These are phyloP conservation scores for Catocala fraxini DNA, from an alignment of 2,888 invertebrate genomes.

Conservation along the genomic window DNA sequence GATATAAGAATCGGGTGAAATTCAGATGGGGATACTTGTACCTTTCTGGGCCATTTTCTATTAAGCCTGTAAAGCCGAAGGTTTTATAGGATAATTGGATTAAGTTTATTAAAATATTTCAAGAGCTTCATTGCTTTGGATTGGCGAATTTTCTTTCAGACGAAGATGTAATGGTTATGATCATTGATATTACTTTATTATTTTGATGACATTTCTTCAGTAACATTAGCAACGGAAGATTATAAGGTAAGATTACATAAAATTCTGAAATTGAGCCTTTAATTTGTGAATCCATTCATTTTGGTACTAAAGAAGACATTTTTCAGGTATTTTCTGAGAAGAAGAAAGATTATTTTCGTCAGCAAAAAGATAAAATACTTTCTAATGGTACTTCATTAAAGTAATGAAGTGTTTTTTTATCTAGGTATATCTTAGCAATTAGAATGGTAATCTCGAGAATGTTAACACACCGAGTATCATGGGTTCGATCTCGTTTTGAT, in stretches of 20 bases:
- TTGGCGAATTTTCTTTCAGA: slow-evolving; percentile 46
- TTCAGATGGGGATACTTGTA: slow-evolving; percentile 49
- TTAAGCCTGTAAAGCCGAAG: slow-evolving; percentile 33
- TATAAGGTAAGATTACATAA: slow-evolving; percentile 15
- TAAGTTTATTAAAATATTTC: slow-evolving; percentile 64
- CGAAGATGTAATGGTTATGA: slow-evolving; percentile 37
- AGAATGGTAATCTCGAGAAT: too few relatives aligned
- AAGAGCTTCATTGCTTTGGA: slow-evolving; percentile 35
- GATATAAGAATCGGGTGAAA: slow-evolving; percentile 55
- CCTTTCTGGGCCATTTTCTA: slow-evolving; percentile 42
- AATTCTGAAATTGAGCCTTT: slow-evolving; percentile 25
- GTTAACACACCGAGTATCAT: too few relatives aligned
- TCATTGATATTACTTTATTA: slow-evolving; percentile 33
- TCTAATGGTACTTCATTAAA: too few relatives aligned
- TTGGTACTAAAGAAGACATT: too few relatives aligned
- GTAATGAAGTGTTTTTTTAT: too few relatives aligned
- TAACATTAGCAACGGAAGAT: neutral
- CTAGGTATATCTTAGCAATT: too few relatives aligned
- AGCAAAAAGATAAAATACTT: too few relatives aligned
- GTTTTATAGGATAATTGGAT: slow-evolving; percentile 64
- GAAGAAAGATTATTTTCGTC: too few relatives aligned
- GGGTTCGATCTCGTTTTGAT: too few relatives aligned
- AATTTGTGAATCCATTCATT: too few relatives aligned
- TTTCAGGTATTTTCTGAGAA: too few relatives aligned
- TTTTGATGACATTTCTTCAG: slow-evolving; percentile 18